Percentiles rank a stretch among this genome's conserved stretches.
Conservation (phyloP, 2,113 vertebrate species). For the Acanthisitta chloris region DNA sequence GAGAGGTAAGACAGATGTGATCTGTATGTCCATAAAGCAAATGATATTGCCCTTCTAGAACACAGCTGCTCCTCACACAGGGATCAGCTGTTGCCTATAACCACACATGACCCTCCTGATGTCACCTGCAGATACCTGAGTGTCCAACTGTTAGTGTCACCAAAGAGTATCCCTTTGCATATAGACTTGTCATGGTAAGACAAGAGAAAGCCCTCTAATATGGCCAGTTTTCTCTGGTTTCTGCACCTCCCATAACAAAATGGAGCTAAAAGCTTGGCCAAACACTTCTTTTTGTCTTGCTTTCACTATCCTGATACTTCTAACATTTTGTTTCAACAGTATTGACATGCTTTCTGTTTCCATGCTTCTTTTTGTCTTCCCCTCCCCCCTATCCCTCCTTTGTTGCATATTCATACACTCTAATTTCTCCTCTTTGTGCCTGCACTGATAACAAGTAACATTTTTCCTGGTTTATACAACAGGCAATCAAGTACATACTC, state of each 20-base stretch:
- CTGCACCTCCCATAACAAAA: not conserved
- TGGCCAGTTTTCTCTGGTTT: not conserved
- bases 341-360: not conserved
- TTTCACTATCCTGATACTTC: not conserved
- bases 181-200: not conserved
- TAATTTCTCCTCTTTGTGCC: not conserved
- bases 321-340: not conserved
- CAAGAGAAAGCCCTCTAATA: not conserved
- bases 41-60: not conserved
- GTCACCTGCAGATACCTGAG: not conserved
- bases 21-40: not conserved
- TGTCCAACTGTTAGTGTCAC: not conserved
- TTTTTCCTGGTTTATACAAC: not conserved
- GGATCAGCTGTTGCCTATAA: not conserved
- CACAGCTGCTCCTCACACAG: not conserved
- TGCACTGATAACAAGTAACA: not conserved
- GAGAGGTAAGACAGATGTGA: not conserved
- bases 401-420: not conserved
- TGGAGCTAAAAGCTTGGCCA: not conserved
- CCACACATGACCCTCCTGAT: not conserved
- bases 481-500: not conserved
- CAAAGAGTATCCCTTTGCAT: not conserved
- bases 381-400: too few species aligned
- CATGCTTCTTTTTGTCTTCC: not conserved
- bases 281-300: not conserved